Evolutionary conservation across 2,888 invertebrate genomes (phyloP), one percentile per base, ranked within the genome.

Genomic region (Mayetiola destructor): DNA sequence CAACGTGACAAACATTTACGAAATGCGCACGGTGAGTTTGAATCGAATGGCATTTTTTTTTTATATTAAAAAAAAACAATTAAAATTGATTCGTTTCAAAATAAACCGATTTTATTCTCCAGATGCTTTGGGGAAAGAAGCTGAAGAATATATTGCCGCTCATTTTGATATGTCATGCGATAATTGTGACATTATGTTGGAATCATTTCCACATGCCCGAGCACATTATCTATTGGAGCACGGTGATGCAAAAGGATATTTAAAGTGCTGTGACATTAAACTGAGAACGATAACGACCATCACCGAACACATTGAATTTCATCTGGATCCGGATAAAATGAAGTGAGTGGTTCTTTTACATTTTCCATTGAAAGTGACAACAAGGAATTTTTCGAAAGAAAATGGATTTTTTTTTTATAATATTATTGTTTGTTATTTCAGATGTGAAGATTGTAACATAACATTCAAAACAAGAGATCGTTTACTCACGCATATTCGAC

Each of bases 91-190:
- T 42, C 12, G 3, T 23, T 8, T 23, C 12, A 42, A 42, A 42
- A 23, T 23, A 4, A 21, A 37, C 39, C 16, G 2, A 39, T 18
- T 6, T 39, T 18, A 39, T 20, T 18, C 20, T 39, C 3, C 9
- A 6, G 3, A 39, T 18, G 27, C 5, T 27, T 48, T 14, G 9
- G 27, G 48, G 27, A 48, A 48, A 48, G 16, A 16, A n/a, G n/a
- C 48, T 48, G 48, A n/a, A n/a, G 48, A 48, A 2, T 48, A 48
- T 27, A 16, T 48, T 6, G 16, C n/a, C n/a, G 9, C 6, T 48
- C 48, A 48, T 27, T 48, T 48, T 48, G 48, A 48, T 27, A 48
- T 48, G 48, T 27, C 48, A 6, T 48, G 48, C 16, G 48, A 48
- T 48, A 6, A 27, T 6, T 48, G 48, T 9, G 48, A 48, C 3